Evolutionary conservation across 2,797 vertebrate species (phyloP).

Genomic region (Melanitta fusca): DNA sequence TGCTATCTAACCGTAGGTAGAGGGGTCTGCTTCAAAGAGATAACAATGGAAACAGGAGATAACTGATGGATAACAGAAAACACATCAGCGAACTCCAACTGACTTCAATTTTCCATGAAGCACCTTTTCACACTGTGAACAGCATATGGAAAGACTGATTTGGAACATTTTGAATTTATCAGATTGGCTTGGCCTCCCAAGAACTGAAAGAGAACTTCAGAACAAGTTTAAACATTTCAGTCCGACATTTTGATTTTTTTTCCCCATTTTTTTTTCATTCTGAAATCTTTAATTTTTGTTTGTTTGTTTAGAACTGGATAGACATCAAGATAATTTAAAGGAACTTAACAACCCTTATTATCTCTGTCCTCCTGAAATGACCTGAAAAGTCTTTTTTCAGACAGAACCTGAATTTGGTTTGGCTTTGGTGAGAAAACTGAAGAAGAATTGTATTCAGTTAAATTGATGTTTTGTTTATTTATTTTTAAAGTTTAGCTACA

Average conservation of each 20-base stretch:
- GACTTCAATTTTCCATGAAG: not conserved
- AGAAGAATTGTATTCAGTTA: not conserved
- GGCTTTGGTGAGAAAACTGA: not conserved
- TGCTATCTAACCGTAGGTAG: not conserved
- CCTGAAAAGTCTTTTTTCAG: not conserved
- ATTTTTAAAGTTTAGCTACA: not conserved
- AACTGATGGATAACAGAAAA: slow-evolving; percentile 1
- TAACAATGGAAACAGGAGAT: not conserved
- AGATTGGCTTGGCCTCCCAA: not conserved
- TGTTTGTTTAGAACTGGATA: not conserved
- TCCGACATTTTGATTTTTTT: not conserved
- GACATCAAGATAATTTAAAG: not conserved
- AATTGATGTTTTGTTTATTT: not conserved
- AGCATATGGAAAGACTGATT: not conserved
- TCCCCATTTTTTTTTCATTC: not conserved
- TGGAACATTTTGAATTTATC: not conserved
- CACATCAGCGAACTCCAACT: not conserved
- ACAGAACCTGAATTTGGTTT: not conserved
- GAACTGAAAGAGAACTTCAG: not conserved
- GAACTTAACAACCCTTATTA: not conserved
- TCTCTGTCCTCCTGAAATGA: not conserved
- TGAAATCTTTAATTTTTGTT: not conserved
- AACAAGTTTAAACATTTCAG: not conserved
- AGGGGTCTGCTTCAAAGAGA: slow-evolving; percentile 1
- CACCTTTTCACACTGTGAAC: not conserved